A percentile compares a stretch with the other conserved stretches of the same genome.
Conservation (phyloP, 2,113 vertebrate genomes). For the Scartelaos histophorus region DNA sequence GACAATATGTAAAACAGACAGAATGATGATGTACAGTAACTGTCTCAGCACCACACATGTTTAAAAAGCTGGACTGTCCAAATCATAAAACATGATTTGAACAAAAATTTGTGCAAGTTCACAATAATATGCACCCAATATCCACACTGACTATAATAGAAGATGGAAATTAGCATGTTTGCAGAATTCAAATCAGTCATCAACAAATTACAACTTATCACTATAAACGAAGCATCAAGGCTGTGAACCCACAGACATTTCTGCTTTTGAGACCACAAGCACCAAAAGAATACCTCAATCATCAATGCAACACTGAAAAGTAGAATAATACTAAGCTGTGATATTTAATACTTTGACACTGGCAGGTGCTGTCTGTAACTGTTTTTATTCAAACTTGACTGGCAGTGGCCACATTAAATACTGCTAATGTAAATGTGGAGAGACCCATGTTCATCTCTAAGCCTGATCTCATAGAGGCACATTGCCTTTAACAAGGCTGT, state of each 20-base stretch:
- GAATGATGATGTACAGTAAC: constrained; percentile 6
- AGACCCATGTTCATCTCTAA: background rate
- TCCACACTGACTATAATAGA: background rate
- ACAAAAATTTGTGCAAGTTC: constrained; percentile 35
- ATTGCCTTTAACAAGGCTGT: background rate
- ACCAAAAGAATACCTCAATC: background rate
- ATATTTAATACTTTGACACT: background rate
- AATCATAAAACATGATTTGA: constrained; percentile 21
- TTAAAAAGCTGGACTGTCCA: constrained; percentile 29
- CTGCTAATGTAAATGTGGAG: background rate
- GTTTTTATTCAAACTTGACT: background rate
- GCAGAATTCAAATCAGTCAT: background rate
- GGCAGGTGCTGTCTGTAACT: constrained; percentile 2
- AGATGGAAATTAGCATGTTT: background rate
- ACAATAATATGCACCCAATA: background rate
- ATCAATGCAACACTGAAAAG: background rate
- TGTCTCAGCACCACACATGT: constrained; percentile 33
- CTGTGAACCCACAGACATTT: background rate
- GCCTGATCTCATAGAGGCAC: background rate
- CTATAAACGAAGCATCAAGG: background rate
- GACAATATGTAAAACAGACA: constrained; percentile 11
- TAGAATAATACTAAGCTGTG: background rate
- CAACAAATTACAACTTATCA: background rate
- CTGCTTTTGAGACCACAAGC: background rate
- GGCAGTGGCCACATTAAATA: background rate